A percentile compares a stretch with the other conserved stretches of the same genome.
Evolutionary conservation across 2,888 invertebrate species (phyloP).

Genomic region (Fabriciana adippe): DNA sequence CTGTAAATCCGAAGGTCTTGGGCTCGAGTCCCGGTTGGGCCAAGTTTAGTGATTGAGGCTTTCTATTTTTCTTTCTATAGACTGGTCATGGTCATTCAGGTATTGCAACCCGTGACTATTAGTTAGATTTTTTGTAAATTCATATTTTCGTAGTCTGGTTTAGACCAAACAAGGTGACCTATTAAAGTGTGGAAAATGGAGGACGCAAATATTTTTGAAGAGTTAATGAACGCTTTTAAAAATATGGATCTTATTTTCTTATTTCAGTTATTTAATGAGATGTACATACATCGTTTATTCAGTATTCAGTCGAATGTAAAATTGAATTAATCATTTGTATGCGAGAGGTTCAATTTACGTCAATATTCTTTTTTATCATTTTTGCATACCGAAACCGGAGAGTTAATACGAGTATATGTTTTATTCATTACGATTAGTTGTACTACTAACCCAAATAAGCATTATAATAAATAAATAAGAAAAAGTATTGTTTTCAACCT

Average conservation of each 20-base stretch:
- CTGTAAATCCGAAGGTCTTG: too few species aligned
- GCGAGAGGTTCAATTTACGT: slow-evolving; percentile 1
- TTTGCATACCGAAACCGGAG: background rate
- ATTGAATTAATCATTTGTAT: slow-evolving; percentile 4
- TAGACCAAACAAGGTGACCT: too few species aligned
- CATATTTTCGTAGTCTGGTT: too few species aligned
- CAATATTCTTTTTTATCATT: slow-evolving; percentile 7
- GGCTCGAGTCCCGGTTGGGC: too few species aligned
- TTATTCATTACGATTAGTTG: slow-evolving; percentile 3
- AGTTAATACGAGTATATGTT: background rate
- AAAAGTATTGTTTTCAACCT: background rate
- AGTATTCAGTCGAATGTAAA: slow-evolving; percentile 8
- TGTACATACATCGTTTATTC: slow-evolving; percentile 3
- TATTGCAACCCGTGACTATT: too few species aligned
- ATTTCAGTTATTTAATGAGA: background rate
- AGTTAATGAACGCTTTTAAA: too few species aligned
- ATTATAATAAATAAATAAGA: background rate
- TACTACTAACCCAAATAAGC: background rate
- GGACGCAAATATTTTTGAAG: too few species aligned
- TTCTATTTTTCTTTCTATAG: too few species aligned
- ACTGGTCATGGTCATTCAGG: too few species aligned
- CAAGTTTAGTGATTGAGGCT: too few species aligned
- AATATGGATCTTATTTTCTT: background rate
- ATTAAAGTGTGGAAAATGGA: too few species aligned
- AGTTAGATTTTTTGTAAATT: too few species aligned